Evolutionary conservation across 2,888 invertebrate genomes (phyloP).

Genomic region (Pterostichus niger): DNA sequence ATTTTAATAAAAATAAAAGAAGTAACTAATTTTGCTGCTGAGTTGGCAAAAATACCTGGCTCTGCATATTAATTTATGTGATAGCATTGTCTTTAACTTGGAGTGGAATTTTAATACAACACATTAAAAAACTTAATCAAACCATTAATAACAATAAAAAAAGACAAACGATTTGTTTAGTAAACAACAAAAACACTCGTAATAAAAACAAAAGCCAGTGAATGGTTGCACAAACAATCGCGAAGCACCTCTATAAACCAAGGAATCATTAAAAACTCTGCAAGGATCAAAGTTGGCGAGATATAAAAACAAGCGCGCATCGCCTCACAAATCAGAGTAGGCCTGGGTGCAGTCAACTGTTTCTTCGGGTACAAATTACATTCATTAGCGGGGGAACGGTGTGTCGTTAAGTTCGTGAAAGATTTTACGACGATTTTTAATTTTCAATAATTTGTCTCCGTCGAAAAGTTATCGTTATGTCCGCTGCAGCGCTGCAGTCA

Average conservation of each 20-base stretch:
- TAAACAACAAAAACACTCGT: constrained; percentile 30
- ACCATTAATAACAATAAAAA: constrained; percentile 49
- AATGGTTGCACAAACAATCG: constrained; percentile 15
- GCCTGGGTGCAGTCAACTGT: constrained; percentile 10
- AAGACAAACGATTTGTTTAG: constrained; percentile 44
- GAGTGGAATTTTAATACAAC: constrained; percentile 38
- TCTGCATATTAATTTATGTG: constrained; percentile 30
- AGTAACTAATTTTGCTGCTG: background rate
- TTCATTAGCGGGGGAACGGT: constrained; percentile 59
- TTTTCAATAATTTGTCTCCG: constrained; percentile 66
- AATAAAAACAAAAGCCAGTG: constrained; percentile 23
- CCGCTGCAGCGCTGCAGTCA: background rate
- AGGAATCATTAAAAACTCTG: constrained; percentile 33
- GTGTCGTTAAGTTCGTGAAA: constrained; percentile 63
- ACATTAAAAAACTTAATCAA: constrained; percentile 48
- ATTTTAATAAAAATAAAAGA: constrained; percentile 6
- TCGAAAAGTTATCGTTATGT: constrained; percentile 57
- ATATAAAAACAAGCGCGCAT: constrained; percentile 42
- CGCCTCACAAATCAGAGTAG: constrained; percentile 39
- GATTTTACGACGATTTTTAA: constrained; percentile 65
- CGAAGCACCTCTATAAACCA: constrained; percentile 28
- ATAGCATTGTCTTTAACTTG: constrained; percentile 37
- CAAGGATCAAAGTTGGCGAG: constrained; percentile 46
- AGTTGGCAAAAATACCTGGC: background rate
- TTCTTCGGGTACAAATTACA: constrained; percentile 60